Percentiles rank a stretch among this genome's conserved stretches.
Conservation (phyloP, 2,797 vertebrate genomes). For the Streptopelia turtur region DNA sequence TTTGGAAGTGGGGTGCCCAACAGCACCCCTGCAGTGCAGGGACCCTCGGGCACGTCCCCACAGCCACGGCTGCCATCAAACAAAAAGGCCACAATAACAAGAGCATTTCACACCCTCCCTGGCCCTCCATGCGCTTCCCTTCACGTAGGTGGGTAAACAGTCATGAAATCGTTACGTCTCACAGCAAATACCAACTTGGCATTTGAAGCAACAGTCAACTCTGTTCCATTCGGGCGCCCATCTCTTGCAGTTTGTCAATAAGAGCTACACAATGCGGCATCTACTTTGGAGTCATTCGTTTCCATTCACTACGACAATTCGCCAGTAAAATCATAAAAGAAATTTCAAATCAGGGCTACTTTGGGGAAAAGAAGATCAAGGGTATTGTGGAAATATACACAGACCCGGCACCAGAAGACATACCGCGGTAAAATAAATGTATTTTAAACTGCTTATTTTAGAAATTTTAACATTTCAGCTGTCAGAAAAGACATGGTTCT, state of each 20-base stretch:
- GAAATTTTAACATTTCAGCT: background rate
- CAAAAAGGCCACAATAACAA: background rate
- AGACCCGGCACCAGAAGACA: background rate
- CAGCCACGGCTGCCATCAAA: background rate
- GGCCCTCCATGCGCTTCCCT: background rate
- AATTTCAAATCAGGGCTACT: background rate
- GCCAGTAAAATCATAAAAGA: background rate
- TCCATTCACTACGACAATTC: background rate
- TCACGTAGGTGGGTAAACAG: background rate
- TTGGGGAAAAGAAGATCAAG: background rate
- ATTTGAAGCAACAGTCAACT: background rate
- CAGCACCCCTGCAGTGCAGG: fast-evolving
- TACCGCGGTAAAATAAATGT: background rate
- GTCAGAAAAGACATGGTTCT: background rate
- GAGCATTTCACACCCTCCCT: background rate
- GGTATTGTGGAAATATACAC: background rate
- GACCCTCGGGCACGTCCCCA: fast-evolving
- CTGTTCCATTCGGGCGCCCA: background rate
- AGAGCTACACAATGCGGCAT: background rate
- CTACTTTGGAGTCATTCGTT: background rate
- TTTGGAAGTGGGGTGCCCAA: background rate
- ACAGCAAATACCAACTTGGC: background rate
- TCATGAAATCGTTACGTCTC: fast-evolving
- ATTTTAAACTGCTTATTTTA: background rate
- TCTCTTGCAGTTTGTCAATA: background rate